A percentile compares a stretch with the other conserved stretches of the same genome.
These are phyloP conservation scores for Drosophila paulistorum DNA, from an alignment of 1,140 invertebrate genomes.

Conservation along the genomic window DNA sequence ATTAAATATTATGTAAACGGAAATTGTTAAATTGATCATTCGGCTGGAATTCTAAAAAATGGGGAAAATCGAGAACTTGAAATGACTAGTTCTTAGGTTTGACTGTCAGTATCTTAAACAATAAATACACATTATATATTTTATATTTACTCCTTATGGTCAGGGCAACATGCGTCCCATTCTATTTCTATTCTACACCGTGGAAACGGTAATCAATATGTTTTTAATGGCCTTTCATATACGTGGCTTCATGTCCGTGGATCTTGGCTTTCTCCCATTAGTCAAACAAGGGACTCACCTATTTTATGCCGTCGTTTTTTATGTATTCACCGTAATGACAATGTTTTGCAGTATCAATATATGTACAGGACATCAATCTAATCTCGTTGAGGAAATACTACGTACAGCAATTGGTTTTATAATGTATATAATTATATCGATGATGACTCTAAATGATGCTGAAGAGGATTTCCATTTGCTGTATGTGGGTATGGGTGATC, in stretches of 20 bases:
- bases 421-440: constrained; percentile 30
- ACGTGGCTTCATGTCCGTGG: constrained; percentile 16
- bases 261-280: constrained; percentile 15
- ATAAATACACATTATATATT: too few relatives aligned
- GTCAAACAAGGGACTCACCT: background rate
- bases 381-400: constrained; percentile 22
- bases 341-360: constrained; percentile 52
- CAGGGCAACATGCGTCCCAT: background rate
- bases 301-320: constrained; percentile 22
- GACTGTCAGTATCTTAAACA: too few relatives aligned
- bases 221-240: constrained; percentile 30
- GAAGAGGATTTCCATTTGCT: constrained; percentile 30
- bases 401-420: constrained; percentile 27
- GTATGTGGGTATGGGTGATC: background rate
- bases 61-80: too few relatives aligned
- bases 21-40: background rate
- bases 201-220: constrained; percentile 39
- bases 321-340: constrained; percentile 30
- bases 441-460: constrained; percentile 41
- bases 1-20: background rate
- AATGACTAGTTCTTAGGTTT: too few relatives aligned
- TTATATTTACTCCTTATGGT: background rate
- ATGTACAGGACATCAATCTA: constrained; percentile 32
- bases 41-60: too few relatives aligned
- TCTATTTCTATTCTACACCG: constrained; percentile 42